Evolutionary conservation across 1,140 invertebrate genomes (phyloP), one percentile per base, ranked within the genome.

Genomic region (Aphelinus certus): DNA sequence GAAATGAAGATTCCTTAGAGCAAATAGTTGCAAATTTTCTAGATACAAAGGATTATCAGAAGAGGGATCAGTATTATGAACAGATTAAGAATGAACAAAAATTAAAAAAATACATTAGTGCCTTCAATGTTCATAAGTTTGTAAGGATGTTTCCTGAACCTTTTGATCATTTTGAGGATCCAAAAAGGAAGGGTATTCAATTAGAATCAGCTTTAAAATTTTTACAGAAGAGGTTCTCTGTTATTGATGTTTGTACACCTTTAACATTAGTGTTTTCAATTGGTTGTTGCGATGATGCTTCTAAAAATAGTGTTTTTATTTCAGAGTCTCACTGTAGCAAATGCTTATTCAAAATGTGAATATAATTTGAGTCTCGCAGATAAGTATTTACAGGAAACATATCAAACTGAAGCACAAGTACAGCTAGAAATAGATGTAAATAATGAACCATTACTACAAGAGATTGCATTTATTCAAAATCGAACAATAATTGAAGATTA

Each of bases 121-220:
- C 88, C 2, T 90, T 91, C 68, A 76, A 88, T 49, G 79, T 90
- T 3, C 79, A 87, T 55, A 84, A 89, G 26, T 92, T 92, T 80
- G 71, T 92, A 2, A 80, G 88, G 55, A 83, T 88, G 42, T 90
- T 91, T 83, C 88, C 91, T 43, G 84, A 91, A 76, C 91, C 91
- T 7, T 78, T 88, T 63, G 77, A 80, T 26, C 82, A 88, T 70
- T 92, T 91, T 80, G 78, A 81, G 66, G 79, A 91, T 82, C 75
- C 76, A 7, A 83, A 83, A 0, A 85, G 88, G 76, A 71, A 79
- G 42, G 83, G 85, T 68, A 81, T 79, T 63, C 58, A 63, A 2
- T 76, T 78, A 45, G 10, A 78, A 0, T 80, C 83, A 3, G 81
- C 82, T 43, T 57, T 81, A 7, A 81, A 80, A n/a, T 88, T 88